Conservation (phyloP, 2,888 invertebrate species). For the Bimastos eiseni region DNA sequence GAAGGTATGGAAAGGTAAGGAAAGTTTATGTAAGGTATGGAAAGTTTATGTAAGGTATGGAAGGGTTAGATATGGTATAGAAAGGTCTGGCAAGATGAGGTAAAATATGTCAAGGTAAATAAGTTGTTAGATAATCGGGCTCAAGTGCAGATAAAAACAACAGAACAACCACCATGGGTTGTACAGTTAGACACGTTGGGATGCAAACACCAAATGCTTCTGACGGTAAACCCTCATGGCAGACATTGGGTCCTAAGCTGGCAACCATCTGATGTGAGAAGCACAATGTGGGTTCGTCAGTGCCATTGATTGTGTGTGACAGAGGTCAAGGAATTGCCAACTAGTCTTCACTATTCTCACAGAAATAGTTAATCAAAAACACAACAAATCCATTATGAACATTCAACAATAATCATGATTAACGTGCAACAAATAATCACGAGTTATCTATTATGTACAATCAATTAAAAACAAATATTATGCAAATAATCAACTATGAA, state of each 20-base stretch:
- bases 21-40: no score
- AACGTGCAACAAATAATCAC: neutral
- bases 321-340: neutral
- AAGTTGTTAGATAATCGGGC: neutral
- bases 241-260: no score
- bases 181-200: neutral
- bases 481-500: neutral
- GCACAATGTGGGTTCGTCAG: no score
- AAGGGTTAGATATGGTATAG: no score
- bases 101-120: neutral
- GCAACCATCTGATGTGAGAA: no score
- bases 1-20: neutral
- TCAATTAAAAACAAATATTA: neutral
- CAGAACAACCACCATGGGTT: neutral
- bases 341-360: neutral
- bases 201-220: neutral
- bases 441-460: neutral
- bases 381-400: neutral
- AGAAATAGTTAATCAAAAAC: neutral
- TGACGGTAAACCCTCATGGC: no score
- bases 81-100: no score
- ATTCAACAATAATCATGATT: neutral
- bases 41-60: neutral
- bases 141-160: neutral
- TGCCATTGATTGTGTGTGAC: neutral